Percentiles rank a stretch among this genome's conserved stretches.
These are phyloP conservation scores for Drosophila nigrodunni DNA, from an alignment of 1,140 invertebrate genomes.

Conservation along the genomic window DNA sequence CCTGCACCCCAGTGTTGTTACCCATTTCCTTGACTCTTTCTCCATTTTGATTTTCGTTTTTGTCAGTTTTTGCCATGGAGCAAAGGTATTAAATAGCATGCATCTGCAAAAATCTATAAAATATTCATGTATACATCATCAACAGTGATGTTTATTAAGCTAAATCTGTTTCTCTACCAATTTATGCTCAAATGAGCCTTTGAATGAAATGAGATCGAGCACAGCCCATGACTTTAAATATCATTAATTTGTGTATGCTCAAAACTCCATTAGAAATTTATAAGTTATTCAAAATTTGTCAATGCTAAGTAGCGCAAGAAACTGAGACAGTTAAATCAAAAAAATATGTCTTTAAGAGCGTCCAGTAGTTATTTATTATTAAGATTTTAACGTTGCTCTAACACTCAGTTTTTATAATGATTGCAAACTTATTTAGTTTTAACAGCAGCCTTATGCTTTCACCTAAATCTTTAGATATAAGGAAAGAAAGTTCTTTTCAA, in stretches of 20 bases:
- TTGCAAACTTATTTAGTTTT: no score
- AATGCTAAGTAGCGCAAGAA: not conserved
- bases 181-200: not conserved
- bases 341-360: no score
- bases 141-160: conserved; percentile 3
- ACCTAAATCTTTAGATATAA: no score
- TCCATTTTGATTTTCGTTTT: not conserved
- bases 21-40: not conserved
- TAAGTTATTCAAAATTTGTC: not conserved
- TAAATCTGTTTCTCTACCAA: not conserved
- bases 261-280: not conserved
- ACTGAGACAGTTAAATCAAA: no score
- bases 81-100: not conserved
- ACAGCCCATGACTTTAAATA: not conserved
- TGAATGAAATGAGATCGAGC: not conserved
- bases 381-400: no score
- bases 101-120: not conserved
- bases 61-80: not conserved
- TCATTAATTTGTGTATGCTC: not conserved
- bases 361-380: no score
- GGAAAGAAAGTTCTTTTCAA: no score
- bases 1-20: not conserved
- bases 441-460: no score
- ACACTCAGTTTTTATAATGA: no score
- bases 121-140: not conserved